A percentile compares a stretch with the other conserved stretches of the same genome.
Conservation (phyloP, 30 jellyfish, hydroid and myxozoan species). For the Aurelia aurita region DNA sequence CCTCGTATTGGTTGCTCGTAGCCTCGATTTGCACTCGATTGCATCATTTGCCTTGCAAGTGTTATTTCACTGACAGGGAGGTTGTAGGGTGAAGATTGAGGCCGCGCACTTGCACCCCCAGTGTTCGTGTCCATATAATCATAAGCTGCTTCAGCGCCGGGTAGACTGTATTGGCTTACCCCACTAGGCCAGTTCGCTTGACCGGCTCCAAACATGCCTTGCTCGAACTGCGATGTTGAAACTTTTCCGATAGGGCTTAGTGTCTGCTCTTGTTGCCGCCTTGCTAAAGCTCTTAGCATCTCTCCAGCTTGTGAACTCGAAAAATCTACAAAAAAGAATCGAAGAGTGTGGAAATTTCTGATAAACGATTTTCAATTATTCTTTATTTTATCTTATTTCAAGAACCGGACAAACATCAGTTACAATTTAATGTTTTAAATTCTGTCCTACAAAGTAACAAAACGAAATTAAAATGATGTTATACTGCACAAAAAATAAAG, state of each 20-base stretch:
- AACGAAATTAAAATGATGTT: too few relatives aligned
- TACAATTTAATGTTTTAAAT: too few relatives aligned
- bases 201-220: conserved; percentile 49
- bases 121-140: conserved; percentile 45
- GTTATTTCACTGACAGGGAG: conserved; percentile 69
- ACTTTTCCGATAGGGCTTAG: conserved; percentile 43
- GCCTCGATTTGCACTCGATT: conserved; percentile 50
- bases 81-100: conserved; percentile 65
- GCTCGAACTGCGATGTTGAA: conserved; percentile 54
- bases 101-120: conserved; percentile 36
- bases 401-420: too few relatives aligned
- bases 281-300: conserved; percentile 91
- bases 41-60: conserved; percentile 68
- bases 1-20: conserved; percentile 64
- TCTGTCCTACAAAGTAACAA: too few relatives aligned
- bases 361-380: not conserved
- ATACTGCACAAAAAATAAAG: too few relatives aligned
- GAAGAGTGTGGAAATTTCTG: not conserved
- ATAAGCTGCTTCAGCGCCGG: conserved; percentile 52
- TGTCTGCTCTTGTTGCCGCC: conserved; percentile 90
- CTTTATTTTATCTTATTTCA: too few relatives aligned
- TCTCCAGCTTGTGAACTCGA: conserved; percentile 93
- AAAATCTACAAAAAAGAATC: conserved; percentile 31
- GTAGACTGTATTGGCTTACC: conserved; percentile 49
- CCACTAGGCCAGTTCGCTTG: conserved; percentile 55